Conservation (phyloP, 1,140 invertebrate species). For the Pogonognathellus flavescens region DNA sequence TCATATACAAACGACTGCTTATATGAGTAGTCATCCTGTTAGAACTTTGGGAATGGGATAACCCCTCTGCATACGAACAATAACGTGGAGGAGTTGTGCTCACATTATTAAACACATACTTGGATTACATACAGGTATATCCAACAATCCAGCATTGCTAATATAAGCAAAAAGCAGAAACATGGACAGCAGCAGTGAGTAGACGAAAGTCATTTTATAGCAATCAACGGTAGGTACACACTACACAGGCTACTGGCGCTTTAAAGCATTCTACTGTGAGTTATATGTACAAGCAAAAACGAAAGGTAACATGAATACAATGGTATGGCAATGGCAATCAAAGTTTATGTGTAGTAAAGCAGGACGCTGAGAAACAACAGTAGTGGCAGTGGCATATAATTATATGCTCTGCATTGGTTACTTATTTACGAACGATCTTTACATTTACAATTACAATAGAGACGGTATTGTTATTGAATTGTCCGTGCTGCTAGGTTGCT, state of each 20-base stretch:
- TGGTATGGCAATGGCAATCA: slow-evolving; percentile 31
- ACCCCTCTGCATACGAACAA: too few relatives aligned
- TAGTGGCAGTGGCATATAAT: too few relatives aligned
- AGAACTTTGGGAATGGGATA: too few relatives aligned
- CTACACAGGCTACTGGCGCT: neutral
- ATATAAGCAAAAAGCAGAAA: neutral
- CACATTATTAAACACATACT: neutral
- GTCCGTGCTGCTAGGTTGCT: too few relatives aligned
- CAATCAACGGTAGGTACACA: too few relatives aligned
- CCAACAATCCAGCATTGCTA: neutral
- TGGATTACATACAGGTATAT: too few relatives aligned
- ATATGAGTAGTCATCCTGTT: too few relatives aligned
- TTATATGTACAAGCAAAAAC: neutral
- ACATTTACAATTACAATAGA: too few relatives aligned
- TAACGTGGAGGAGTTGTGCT: neutral
- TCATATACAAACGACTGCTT: neutral
- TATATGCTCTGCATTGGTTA: too few relatives aligned
- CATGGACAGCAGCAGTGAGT: neutral
- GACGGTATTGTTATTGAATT: too few relatives aligned
- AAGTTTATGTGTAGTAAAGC: neutral
- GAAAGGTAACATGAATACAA: neutral
- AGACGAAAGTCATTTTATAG: neutral
- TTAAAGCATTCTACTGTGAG: neutral
- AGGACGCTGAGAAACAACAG: too few relatives aligned
- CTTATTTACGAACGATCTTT: too few relatives aligned